phyloP scores from a whole-genome alignment of 2,113 vertebrate species.

The Collichthys lucidus region DNA sequence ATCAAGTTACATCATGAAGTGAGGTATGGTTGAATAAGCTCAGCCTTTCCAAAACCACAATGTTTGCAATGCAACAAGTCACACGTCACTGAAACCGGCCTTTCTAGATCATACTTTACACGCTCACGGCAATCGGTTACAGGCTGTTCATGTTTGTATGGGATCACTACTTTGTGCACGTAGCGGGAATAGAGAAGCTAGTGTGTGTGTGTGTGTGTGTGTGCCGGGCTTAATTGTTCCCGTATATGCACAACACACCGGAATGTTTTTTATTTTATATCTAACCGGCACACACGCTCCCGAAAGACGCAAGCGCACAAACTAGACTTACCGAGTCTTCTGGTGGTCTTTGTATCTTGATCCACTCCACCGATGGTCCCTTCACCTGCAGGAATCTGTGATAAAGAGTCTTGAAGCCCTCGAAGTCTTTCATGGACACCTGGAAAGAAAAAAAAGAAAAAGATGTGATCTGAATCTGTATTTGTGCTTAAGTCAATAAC shows the following conservation, averaged over 20 bases:
- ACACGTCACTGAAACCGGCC: no score
- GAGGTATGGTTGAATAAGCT: no score
- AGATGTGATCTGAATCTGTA: not conserved
- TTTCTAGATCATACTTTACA: no score
- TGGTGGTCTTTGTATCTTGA: constrained; percentile 96
- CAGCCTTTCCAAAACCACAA: no score
- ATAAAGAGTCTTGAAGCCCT: constrained; percentile 95
- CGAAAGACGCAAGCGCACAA: not conserved
- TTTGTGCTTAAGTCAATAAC: not conserved
- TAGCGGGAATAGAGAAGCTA: no score
- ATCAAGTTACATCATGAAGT: no score
- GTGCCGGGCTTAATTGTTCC: not conserved
- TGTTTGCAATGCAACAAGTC: no score
- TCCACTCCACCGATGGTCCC: constrained; percentile 97
- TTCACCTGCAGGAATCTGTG: constrained; percentile 97
- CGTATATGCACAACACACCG: no score
- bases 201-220: not conserved
- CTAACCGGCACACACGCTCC: not conserved
- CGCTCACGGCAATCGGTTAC: not conserved
- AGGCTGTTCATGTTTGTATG: not conserved
- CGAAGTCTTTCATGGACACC: constrained; percentile 93
- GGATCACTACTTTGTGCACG: not conserved
- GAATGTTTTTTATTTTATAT: not conserved
- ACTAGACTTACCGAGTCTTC: constrained; percentile 90
- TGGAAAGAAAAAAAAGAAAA: constrained; percentile 69